These are phyloP conservation scores for Eulimnadia texana DNA, from an alignment of 1,140 invertebrate species.

Conservation along the genomic window DNA sequence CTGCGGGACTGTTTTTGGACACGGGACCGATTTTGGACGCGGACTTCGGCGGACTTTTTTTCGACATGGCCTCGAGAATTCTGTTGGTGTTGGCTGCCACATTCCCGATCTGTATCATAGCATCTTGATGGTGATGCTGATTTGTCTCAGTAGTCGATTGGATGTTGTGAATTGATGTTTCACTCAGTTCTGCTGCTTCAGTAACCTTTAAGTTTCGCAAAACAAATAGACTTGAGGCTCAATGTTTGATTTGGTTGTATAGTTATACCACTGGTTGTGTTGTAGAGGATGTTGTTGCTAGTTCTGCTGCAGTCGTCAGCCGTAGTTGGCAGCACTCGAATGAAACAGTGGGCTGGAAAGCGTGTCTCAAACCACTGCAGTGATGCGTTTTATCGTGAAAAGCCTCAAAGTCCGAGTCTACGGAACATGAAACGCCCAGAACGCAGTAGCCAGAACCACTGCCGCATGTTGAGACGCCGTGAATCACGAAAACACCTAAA, in stretches of 20 bases:
- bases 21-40: not conserved
- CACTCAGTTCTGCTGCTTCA: too few species aligned
- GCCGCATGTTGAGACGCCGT: not conserved
- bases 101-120: not conserved
- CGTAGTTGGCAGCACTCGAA: not conserved
- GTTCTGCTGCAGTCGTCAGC: too few species aligned
- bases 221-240: too few species aligned
- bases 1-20: not conserved
- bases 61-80: not conserved
- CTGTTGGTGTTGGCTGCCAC: not conserved
- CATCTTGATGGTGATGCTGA: not conserved
- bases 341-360: not conserved
- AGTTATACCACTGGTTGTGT: too few species aligned
- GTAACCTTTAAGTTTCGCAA: too few species aligned
- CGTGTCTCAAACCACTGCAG: not conserved
- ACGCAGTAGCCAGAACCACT: not conserved
- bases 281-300: too few species aligned
- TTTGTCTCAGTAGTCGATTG: not conserved
- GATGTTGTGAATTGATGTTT: too few species aligned
- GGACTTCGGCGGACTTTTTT: not conserved
- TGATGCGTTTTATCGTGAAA: not conserved
- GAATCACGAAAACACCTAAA: not conserved
- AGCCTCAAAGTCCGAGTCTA: not conserved
- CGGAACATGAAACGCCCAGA: not conserved
- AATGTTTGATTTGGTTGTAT: too few species aligned